Conservation (phyloP, 2,113 vertebrate species). For the Nansenia antarctica region DNA sequence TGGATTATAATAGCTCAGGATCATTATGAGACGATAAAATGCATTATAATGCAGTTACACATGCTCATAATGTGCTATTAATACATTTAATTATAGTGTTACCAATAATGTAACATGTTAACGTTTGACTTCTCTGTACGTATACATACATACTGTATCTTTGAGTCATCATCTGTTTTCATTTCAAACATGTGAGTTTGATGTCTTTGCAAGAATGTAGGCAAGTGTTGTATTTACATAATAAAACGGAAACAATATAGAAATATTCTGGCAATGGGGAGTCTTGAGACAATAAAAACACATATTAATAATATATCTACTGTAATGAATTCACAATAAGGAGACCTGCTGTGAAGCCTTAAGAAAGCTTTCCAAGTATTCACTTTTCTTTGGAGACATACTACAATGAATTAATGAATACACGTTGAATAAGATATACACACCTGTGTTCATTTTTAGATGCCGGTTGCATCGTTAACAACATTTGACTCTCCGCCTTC, state of each 20-base stretch:
- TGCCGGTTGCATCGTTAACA: not conserved
- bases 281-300: not conserved
- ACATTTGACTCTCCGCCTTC: not conserved
- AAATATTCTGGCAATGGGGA: not conserved
- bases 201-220: not conserved
- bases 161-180: not conserved
- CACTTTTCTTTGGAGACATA: not conserved
- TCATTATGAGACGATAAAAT: too few species aligned
- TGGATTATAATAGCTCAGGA: too few species aligned
- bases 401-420: not conserved
- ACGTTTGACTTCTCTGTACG: too few species aligned
- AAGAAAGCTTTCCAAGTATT: not conserved
- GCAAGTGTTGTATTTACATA: not conserved
- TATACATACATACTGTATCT: conserved; percentile 12
- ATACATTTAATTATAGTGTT: too few species aligned
- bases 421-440: not conserved
- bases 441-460: not conserved
- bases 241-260: not conserved
- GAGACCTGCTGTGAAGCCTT: not conserved
- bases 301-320: not conserved
- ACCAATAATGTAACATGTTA: too few species aligned
- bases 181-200: not conserved
- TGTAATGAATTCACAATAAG: not conserved
- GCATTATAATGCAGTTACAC: too few species aligned
- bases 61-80: too few species aligned